phyloP scores from a whole-genome alignment of 2,113 vertebrate species.

The Camelus bactrianus region DNA sequence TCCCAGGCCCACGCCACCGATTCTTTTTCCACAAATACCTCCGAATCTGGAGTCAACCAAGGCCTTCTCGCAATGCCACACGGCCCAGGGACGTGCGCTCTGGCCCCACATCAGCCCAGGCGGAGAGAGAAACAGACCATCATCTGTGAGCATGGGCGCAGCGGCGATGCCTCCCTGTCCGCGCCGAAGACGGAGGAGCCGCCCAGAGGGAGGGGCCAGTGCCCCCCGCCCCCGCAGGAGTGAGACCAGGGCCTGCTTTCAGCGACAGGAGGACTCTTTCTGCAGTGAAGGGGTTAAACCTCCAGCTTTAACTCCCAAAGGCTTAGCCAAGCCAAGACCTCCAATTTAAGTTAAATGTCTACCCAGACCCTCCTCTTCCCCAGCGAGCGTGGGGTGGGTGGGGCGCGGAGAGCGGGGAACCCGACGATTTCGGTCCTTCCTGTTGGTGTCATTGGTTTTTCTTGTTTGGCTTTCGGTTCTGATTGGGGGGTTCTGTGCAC shows the following conservation, averaged over 20 bases:
- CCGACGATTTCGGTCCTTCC: too few species aligned
- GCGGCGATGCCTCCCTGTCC: fast-evolving
- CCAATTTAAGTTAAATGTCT: not conserved
- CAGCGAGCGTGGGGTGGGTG: not conserved
- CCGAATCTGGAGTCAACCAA: not conserved
- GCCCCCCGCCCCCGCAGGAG: fast-evolving
- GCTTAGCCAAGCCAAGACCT: too few species aligned
- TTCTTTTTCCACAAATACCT: not conserved
- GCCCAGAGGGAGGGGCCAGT: fast-evolving
- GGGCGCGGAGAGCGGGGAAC: fast-evolving
- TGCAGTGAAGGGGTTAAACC: fast-evolving
- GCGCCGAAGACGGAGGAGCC: fast-evolving
- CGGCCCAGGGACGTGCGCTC: not conserved
- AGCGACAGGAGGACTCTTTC: not conserved
- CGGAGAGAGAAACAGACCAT: fast-evolving
- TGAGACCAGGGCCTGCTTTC: not conserved
- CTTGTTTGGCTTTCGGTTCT: not conserved
- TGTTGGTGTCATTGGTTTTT: fast-evolving
- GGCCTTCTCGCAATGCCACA: not conserved
- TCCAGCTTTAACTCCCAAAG: not conserved
- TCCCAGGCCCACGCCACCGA: too few species aligned
- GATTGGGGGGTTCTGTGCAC: not conserved
- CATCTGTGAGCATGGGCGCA: fast-evolving
- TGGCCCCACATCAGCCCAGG: too few species aligned
- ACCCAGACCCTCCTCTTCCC: fast-evolving